Base-by-base conservation (phyloP, 1,140 invertebrate species). In the Drosophila parabipectinata region DNA sequence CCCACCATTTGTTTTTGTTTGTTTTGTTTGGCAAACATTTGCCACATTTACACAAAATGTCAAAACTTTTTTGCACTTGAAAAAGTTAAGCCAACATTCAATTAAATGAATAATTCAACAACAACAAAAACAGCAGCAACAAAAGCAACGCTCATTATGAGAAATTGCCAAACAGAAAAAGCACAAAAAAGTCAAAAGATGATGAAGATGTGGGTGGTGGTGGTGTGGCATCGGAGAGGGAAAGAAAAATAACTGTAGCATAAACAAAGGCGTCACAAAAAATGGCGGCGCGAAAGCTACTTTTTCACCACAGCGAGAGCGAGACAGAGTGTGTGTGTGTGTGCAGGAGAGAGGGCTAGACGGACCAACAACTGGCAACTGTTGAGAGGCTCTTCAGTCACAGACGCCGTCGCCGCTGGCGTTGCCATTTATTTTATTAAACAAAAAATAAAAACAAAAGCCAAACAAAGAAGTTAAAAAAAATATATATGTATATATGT, bases 41-140 rank as follows among this genome's bases (percentile, higher is more conserved):
- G 85, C 80, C 87, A 90, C 87, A 90, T 82, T 82, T 68, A 83
- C 68, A 87, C 69, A 83, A 90, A 69, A 87, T 79, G 87, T 72
- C 76, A 90, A 90, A 90, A 90, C 72, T 90, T 90, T 87, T 87
- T 90, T 83, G 79, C 87, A 90, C 87, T 90, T 90, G 87, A 90
- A 87, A 88, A 90, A 69, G 77, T 87, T 72, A 44, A 52, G 47
- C 60, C 74, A 85, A 76, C 81, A 77, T 77, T 85, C 69, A 75
- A 82, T 80, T 77, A 90, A 90, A 89, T 82, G 77, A 77, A 87
- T 72, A 75, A 82, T 69, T 69, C 57, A 80, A 41, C 64, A 55
- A 64, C 57, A 63, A 81, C 52, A 66, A 18, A 1, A 18, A 21
- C 21, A 21, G 21, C 21, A 21, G 71, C 61, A 45, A 67, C 54